phyloP scores from a whole-genome alignment of 2,888 invertebrate species.

The Pelosia muscerda region DNA sequence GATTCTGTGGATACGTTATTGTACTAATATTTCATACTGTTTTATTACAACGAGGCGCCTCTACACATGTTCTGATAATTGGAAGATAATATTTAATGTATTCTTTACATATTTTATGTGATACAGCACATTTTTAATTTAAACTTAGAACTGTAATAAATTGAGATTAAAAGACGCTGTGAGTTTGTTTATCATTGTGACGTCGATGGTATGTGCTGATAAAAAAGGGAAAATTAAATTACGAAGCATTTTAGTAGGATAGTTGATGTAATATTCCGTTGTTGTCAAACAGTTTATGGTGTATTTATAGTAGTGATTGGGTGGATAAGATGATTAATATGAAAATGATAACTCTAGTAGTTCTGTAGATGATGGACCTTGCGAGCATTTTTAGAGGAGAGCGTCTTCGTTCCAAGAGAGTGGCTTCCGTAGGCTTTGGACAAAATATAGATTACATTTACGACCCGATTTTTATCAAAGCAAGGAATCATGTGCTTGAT shows the following conservation, averaged over 20 bases:
- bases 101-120: slow-evolving; percentile 29
- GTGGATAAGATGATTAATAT: neutral
- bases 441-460: too few species aligned
- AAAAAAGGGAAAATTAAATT: slow-evolving; percentile 9
- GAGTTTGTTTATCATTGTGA: slow-evolving; percentile 8
- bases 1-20: slow-evolving; percentile 22
- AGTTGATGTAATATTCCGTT: neutral
- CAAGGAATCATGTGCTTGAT: too few species aligned
- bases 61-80: slow-evolving; percentile 53
- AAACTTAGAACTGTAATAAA: slow-evolving; percentile 9
- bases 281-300: neutral
- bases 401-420: too few species aligned
- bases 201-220: slow-evolving; percentile 6
- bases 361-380: too few species aligned
- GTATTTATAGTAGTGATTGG: neutral
- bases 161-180: slow-evolving; percentile 13
- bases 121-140: slow-evolving; percentile 20
- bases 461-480: too few species aligned
- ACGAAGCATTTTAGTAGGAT: slow-evolving; percentile 5
- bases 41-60: slow-evolving; percentile 52
- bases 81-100: slow-evolving; percentile 43
- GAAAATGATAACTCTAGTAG: neutral
- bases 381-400: too few species aligned
- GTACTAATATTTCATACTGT: slow-evolving; percentile 45
- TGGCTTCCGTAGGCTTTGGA: too few species aligned